A percentile compares a stretch with the other conserved stretches of the same genome.
These are phyloP conservation scores for Rapana venosa DNA, from an alignment of 2,888 invertebrate genomes.

Conservation along the genomic window DNA sequence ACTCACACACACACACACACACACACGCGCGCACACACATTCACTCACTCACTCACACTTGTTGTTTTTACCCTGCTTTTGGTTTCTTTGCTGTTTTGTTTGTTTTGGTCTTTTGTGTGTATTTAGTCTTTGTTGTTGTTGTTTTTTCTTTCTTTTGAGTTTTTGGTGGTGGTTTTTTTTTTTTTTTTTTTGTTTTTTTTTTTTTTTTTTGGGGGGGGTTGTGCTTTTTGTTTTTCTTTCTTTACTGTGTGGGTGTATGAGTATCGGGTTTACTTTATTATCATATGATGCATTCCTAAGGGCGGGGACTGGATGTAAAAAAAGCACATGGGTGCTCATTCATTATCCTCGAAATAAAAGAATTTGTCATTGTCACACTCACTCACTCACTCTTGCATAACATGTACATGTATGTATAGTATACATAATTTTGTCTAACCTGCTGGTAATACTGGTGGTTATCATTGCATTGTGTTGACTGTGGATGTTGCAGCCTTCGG, in stretches of 20 bases:
- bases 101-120: neutral
- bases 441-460: neutral
- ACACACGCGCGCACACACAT: no score
- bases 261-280: neutral
- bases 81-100: neutral
- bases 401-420: no score
- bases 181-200: neutral
- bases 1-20: no score
- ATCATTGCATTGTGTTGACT: neutral
- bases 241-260: neutral
- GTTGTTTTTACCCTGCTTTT: neutral
- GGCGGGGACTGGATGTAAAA: no score
- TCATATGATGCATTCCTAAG: no score
- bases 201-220: neutral
- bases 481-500: slow-evolving; percentile 78
- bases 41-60: neutral
- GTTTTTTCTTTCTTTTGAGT: neutral
- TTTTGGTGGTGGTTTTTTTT: neutral
- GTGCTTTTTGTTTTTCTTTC: neutral
- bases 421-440: neutral
- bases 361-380: no score
- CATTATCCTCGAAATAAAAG: no score
- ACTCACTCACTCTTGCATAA: neutral
- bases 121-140: neutral
- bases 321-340: no score